Base-by-base conservation (phyloP, 2,113 vertebrate species). In the Charadrius vociferus region DNA sequence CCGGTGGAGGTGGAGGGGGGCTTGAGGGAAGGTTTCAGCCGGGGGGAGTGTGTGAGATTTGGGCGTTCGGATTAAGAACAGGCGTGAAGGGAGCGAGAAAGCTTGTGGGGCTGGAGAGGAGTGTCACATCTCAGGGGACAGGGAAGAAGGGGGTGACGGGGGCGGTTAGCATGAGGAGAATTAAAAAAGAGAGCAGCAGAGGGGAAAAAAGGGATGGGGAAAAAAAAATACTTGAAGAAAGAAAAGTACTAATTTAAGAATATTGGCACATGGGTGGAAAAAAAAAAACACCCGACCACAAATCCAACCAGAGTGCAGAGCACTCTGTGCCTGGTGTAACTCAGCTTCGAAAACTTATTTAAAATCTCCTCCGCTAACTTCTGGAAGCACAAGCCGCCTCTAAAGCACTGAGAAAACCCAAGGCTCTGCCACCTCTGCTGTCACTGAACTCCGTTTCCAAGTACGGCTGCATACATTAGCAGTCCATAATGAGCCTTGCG, bases 291-390 rank as follows among this genome's bases (percentile, higher is more conserved):
- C 4, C 9, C 8, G n/a, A 6, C 29, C 56, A 3, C 36, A 37
- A 7, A 65, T 12, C 21, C 47, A 79, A 2, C 11, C 59, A 70
- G 34, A 2, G 0, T 8, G 66, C 55, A 63, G 36, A 83, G 30
- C 15, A 0, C 32, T 75, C 41, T 7, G 0, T 14, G 21, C 12
- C 37, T 74, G 70, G 22, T n/a, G 21, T 30, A 37, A 3, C 37
- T 52, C 27, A 2, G 23, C n/a, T 39, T 6, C 0, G 2, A 30
- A 59, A 50, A 61, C 36, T 61, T n/a, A n/a, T 59, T 8, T 3
- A 2, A 55, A 47, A 3, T 30, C 14, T 37, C 24, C 53, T 53
- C 7, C 16, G 10, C 63, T 30, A 27, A 49, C 30, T 82, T 61
- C 16, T 17, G 61, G 12, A 71, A 39, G 43, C 7, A 7, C n/a